phyloP scores from a whole-genome alignment of 2,888 invertebrate species.

The Nematopogon swammerdamellus region DNA sequence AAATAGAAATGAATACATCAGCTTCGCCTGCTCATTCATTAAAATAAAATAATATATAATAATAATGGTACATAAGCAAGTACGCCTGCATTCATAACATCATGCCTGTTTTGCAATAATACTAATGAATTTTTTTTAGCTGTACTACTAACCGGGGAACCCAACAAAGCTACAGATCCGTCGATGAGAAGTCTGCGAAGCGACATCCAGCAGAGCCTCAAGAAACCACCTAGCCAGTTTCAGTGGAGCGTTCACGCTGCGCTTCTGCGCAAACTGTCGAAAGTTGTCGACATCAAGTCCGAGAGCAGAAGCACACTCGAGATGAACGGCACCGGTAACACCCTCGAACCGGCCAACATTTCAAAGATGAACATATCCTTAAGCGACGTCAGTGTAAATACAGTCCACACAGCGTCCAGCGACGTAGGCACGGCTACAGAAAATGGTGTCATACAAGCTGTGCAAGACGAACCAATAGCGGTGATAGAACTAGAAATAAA shows the following conservation, averaged over 20 bases:
- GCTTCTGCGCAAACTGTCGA: slow-evolving; percentile 38
- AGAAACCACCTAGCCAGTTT: slow-evolving; percentile 22
- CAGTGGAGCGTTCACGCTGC: slow-evolving; percentile 44
- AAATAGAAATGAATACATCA: too few species aligned
- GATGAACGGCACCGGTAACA: slow-evolving; percentile 39
- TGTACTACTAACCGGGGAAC: slow-evolving; percentile 41
- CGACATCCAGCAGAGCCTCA: slow-evolving; percentile 36
- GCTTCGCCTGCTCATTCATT: too few species aligned
- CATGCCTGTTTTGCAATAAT: background rate
- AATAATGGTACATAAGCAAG: too few species aligned
- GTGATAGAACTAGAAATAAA: slow-evolving; percentile 12
- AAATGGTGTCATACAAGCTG: slow-evolving; percentile 14
- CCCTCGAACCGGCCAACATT: slow-evolving; percentile 22
- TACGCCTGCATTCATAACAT: too few species aligned
- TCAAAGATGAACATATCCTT: slow-evolving; percentile 23
- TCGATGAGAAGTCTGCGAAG: slow-evolving; percentile 45
- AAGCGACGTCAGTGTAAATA: slow-evolving; percentile 43
- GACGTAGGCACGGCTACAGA: slow-evolving; percentile 20
- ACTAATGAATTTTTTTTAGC: slow-evolving; percentile 21
- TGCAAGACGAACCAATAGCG: slow-evolving; percentile 11
- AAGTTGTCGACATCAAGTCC: slow-evolving; percentile 44
- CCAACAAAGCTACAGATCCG: slow-evolving; percentile 40
- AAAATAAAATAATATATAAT: too few species aligned
- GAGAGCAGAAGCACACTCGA: slow-evolving; percentile 27
- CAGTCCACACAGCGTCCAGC: slow-evolving; percentile 32